phyloP scores from a whole-genome alignment of 2,888 invertebrate genomes.

The Drosophila atroscutellata region DNA sequence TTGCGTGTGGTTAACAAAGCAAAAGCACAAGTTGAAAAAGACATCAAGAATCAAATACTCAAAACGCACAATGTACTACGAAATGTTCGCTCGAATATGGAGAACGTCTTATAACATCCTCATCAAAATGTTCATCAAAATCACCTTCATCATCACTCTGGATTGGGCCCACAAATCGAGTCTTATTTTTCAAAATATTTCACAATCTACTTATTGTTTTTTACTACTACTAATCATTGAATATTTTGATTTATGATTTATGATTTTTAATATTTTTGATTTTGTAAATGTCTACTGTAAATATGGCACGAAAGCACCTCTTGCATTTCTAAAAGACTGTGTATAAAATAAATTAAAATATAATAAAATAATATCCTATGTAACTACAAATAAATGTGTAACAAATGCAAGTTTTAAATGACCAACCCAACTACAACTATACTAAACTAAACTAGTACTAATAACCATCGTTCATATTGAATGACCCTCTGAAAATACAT shows the following conservation, averaged over 20 bases:
- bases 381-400: constrained; percentile 20
- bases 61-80: constrained; percentile 92
- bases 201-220: constrained; percentile 15
- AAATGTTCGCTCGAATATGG: constrained; percentile 91
- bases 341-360: constrained; percentile 41
- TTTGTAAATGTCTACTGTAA: constrained; percentile 38
- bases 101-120: constrained; percentile 85
- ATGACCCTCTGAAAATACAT: constrained; percentile 58
- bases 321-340: constrained; percentile 74
- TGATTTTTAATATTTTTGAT: constrained; percentile 9
- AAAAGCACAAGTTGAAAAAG: constrained; percentile 93
- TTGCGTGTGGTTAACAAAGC: constrained; percentile 91
- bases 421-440: constrained; percentile 12
- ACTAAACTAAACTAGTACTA: constrained; percentile 33
- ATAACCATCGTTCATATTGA: constrained; percentile 79
- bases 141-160: constrained; percentile 12
- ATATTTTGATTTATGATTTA: constrained; percentile 13
- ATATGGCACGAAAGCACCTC: constrained; percentile 41
- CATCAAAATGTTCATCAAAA: constrained; percentile 16
- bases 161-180: constrained; percentile 18
- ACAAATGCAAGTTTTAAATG: constrained; percentile 41
- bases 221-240: constrained; percentile 17
- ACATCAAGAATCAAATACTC: constrained; percentile 92
- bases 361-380: constrained; percentile 7
- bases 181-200: constrained; percentile 9